phyloP scores from a whole-genome alignment of 2,888 invertebrate species.

The Drosophila incognita region DNA sequence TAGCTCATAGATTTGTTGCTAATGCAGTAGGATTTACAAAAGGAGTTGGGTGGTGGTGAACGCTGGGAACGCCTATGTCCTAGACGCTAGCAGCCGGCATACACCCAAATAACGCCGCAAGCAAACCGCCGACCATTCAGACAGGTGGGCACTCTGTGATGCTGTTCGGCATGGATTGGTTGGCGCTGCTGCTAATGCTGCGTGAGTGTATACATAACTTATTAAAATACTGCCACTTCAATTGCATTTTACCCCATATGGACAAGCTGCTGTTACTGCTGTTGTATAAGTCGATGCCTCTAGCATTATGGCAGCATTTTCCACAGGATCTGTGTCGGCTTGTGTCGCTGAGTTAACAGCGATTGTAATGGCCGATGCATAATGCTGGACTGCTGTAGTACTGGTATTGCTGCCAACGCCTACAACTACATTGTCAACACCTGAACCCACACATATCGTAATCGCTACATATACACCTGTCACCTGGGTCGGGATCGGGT shows the following conservation, averaged over 20 bases:
- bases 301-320: background rate
- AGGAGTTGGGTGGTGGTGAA: background rate
- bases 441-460: conserved; percentile 6
- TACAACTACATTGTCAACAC: conserved; percentile 26
- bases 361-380: background rate
- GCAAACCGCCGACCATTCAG: background rate
- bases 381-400: background rate
- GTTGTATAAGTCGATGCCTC: background rate
- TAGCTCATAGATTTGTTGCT: background rate
- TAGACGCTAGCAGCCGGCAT: background rate
- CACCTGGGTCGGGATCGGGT: conserved; percentile 8
- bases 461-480: conserved; percentile 24
- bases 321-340: background rate
- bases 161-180: background rate
- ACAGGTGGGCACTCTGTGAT: background rate
- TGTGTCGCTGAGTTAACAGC: background rate
- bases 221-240: background rate
- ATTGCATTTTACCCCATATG: background rate
- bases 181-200: background rate
- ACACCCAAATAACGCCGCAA: background rate
- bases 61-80: background rate
- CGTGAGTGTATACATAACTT: background rate
- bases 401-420: conserved; percentile 12
- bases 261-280: too few relatives aligned
- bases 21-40: background rate